These are phyloP conservation scores for Urocyon cinereoargenteus DNA, from an alignment of 2,797 vertebrate species.

Conservation along the genomic window DNA sequence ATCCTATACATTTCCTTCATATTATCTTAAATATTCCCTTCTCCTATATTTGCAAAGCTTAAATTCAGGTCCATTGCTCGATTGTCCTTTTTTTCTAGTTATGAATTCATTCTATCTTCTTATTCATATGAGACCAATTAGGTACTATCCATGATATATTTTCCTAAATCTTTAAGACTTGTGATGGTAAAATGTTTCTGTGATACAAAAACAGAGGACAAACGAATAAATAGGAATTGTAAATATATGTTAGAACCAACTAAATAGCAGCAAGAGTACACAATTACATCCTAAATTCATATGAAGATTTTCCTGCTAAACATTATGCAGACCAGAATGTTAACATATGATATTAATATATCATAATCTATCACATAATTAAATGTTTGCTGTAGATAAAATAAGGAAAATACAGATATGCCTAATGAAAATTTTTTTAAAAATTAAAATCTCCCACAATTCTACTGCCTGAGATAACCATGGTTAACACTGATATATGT, in stretches of 20 bases:
- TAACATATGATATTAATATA: background rate
- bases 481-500: background rate
- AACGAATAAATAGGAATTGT: conserved; percentile 36
- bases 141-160: background rate
- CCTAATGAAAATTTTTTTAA: background rate
- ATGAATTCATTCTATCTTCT: conserved; percentile 25
- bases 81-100: background rate
- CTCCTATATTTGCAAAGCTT: conserved; percentile 35
- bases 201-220: conserved; percentile 33
- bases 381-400: conserved; percentile 34
- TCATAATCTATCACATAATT: conserved; percentile 10
- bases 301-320: conserved; percentile 21
- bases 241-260: conserved; percentile 37
- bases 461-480: background rate
- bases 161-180: conserved; percentile 40
- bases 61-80: conserved; percentile 34
- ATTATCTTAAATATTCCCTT: conserved; percentile 33
- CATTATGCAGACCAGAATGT: background rate
- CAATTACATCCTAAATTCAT: conserved; percentile 25
- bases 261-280: conserved; percentile 19
- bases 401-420: conserved; percentile 10
- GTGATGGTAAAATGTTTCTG: background rate
- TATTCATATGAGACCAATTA: conserved; percentile 38
- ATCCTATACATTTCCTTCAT: conserved; percentile 16
- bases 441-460: conserved; percentile 9